A percentile compares a stretch with the other conserved stretches of the same genome.
Evolutionary conservation across 1,140 invertebrate genomes (phyloP).

Genomic region (Rhynchophorus ferrugineus): DNA sequence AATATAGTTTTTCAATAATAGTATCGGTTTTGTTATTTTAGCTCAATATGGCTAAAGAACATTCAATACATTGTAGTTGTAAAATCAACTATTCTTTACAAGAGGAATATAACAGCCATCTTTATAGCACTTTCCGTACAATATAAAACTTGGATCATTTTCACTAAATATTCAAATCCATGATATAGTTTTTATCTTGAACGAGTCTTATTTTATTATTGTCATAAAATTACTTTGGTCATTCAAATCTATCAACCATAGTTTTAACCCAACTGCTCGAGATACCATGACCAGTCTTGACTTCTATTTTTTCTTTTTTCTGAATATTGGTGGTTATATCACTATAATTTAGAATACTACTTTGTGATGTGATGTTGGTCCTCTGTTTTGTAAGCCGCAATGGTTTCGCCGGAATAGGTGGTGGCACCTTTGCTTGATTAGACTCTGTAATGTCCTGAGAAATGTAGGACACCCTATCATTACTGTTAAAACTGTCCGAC

Average conservation of each 20-base stretch:
- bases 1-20: neutral
- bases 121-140: neutral
- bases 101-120: neutral
- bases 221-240: conserved; percentile 14
- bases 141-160: neutral
- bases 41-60: neutral
- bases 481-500: conserved; percentile 34
- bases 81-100: neutral
- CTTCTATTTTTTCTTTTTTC: conserved; percentile 3
- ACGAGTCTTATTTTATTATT: too few relatives aligned
- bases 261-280: conserved; percentile 39
- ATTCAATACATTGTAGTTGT: neutral
- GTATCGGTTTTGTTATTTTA: too few relatives aligned
- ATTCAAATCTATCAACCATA: conserved; percentile 39
- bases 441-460: neutral
- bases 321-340: conserved; percentile 13
- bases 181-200: neutral
- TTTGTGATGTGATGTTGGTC: conserved; percentile 1
- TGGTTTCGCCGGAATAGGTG: conserved; percentile 38
- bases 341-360: conserved; percentile 4
- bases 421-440: conserved; percentile 35
- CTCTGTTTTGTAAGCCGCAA: conserved; percentile 18
- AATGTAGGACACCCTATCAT: conserved; percentile 13
- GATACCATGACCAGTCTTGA: conserved; percentile 3
- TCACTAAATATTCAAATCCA: neutral